phyloP scores from a whole-genome alignment of 2,888 invertebrate genomes.

The Drosophila borealis region DNA sequence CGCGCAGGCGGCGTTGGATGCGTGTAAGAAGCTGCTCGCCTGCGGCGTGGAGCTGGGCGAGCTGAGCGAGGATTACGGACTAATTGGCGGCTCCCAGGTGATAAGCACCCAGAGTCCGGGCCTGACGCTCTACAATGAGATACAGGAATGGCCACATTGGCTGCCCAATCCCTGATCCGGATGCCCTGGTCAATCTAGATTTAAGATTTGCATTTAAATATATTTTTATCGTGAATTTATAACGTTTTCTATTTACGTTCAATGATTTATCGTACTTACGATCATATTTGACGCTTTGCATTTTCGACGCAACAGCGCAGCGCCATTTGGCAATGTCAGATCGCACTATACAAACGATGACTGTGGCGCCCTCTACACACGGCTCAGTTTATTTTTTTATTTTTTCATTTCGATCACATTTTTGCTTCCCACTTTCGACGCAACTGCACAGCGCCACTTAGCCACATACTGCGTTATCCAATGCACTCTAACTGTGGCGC shows the following conservation, averaged over 20 bases:
- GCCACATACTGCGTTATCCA: too few relatives aligned
- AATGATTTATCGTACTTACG: background rate
- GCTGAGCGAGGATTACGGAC: slow-evolving; percentile 83
- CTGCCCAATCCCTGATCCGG: slow-evolving; percentile 61
- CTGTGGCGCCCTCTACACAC: slow-evolving; percentile 16
- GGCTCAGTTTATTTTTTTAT: background rate
- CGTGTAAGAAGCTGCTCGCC: slow-evolving; percentile 84
- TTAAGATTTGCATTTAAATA: background rate
- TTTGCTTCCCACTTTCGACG: too few relatives aligned
- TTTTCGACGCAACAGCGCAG: background rate
- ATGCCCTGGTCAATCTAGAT: background rate
- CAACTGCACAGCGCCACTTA: too few relatives aligned
- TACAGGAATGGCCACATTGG: slow-evolving; percentile 86
- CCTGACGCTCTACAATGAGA: slow-evolving; percentile 84
- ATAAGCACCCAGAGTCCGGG: slow-evolving; percentile 85
- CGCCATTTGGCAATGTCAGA: background rate
- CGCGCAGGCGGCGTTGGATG: slow-evolving; percentile 81
- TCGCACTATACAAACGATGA: background rate
- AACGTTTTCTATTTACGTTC: background rate
- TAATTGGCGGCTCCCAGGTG: slow-evolving; percentile 86
- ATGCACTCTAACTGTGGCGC: too few relatives aligned
- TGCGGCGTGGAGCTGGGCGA: slow-evolving; percentile 85
- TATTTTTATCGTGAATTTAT: background rate
- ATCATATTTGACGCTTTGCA: background rate
- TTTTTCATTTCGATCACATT: too few relatives aligned